These are phyloP conservation scores for Nesospiza acunhae DNA, from an alignment of 2,113 vertebrate genomes.

Conservation along the genomic window DNA sequence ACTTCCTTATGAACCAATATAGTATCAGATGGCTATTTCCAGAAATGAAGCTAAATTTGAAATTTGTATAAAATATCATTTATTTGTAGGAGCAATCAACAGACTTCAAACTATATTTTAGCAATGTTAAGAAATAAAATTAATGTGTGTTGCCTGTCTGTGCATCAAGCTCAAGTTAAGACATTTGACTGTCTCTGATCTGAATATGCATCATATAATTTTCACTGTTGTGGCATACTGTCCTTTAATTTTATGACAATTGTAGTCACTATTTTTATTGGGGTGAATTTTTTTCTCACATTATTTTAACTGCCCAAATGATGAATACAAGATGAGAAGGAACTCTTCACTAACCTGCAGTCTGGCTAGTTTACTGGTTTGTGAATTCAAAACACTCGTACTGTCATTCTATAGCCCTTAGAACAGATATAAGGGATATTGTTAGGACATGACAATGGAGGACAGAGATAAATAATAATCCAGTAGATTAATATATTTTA, in stretches of 20 bases:
- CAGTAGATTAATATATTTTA: neutral
- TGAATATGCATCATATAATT: neutral
- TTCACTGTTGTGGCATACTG: neutral
- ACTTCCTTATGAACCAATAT: neutral
- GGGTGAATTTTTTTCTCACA: neutral
- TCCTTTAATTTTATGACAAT: neutral
- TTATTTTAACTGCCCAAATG: neutral
- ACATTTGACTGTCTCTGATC: neutral
- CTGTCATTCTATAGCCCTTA: neutral
- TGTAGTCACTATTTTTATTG: neutral
- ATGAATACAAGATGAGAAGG: neutral
- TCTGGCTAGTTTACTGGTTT: neutral
- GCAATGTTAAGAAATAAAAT: neutral
- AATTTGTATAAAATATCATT: neutral
- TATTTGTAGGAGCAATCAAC: neutral
- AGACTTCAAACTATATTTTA: neutral
- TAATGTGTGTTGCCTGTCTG: neutral
- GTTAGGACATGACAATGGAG: neutral
- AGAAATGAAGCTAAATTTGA: neutral
- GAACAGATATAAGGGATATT: accelerated
- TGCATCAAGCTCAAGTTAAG: neutral
- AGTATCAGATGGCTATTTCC: neutral
- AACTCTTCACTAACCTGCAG: neutral
- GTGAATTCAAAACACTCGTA: neutral
- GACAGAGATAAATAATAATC: neutral